phyloP scores from a whole-genome alignment of 92 coral and sea anemone species.

The Scolanthus callimorphus region DNA sequence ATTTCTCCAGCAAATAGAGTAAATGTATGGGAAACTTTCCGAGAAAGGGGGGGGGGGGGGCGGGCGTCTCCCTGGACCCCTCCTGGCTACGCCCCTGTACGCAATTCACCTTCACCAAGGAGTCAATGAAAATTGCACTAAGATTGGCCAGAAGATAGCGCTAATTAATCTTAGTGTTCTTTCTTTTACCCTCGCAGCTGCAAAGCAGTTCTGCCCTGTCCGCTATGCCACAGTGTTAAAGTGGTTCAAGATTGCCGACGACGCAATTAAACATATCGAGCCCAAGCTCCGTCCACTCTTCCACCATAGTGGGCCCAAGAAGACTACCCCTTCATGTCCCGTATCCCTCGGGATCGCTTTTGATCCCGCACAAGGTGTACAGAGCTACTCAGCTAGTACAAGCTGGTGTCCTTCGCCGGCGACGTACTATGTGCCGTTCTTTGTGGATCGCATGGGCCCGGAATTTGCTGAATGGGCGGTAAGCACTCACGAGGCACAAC shows the following conservation, averaged over 20 bases:
- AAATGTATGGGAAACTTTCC: too few species aligned
- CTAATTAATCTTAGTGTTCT: too few species aligned
- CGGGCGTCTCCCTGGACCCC: too few species aligned
- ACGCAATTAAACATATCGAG: slow-evolving; percentile 15
- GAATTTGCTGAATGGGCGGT: slow-evolving; percentile 50
- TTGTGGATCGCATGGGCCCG: slow-evolving; percentile 69
- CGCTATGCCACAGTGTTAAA: slow-evolving; percentile 44
- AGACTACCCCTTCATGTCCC: slow-evolving; percentile 51
- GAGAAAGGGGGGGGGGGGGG: too few species aligned
- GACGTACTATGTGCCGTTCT: slow-evolving; percentile 50
- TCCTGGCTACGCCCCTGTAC: too few species aligned
- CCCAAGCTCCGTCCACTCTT: slow-evolving; percentile 26
- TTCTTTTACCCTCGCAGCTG: slow-evolving; percentile 20
- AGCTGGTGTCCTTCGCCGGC: slow-evolving; percentile 43
- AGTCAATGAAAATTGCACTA: too few species aligned
- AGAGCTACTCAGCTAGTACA: slow-evolving; percentile 26
- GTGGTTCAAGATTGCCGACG: slow-evolving; percentile 40
- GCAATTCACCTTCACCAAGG: too few species aligned
- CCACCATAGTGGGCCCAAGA: slow-evolving; percentile 35
- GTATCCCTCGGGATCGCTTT: slow-evolving; percentile 33
- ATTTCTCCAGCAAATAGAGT: too few species aligned
- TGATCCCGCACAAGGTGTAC: slow-evolving; percentile 39
- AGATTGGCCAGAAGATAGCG: too few species aligned
- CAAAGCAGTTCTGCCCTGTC: slow-evolving; percentile 35
- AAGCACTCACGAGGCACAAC: slow-evolving; percentile 66